Evolutionary conservation across 37 sponge, comb jelly and placozoan genomes (phyloP).

Genomic region (Corticium candelabrum): DNA sequence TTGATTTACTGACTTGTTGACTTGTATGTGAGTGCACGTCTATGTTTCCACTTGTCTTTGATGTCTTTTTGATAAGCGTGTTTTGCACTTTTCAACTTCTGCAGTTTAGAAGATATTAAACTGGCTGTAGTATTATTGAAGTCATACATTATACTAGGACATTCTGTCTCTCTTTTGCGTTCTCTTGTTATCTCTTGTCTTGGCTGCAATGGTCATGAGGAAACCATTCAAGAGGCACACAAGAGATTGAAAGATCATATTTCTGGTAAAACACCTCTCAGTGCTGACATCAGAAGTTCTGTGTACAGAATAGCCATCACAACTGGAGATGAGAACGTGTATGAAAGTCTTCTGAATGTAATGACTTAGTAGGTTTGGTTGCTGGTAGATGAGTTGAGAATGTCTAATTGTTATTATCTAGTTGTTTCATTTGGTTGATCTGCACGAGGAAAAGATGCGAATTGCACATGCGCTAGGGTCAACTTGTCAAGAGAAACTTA

Average conservation of each 20-base stretch:
- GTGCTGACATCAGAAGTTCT: conserved; percentile 62
- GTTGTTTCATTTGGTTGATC: conserved; percentile 56
- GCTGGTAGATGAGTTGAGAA: no score
- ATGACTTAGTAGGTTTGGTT: no score
- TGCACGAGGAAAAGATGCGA: conserved; percentile 81
- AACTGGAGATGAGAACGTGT: conserved; percentile 49
- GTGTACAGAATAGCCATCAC: conserved; percentile 36
- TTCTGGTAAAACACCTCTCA: neutral
- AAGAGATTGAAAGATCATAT: conserved; percentile 33
- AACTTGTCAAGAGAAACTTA: conserved; percentile 34
- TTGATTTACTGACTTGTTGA: neutral
- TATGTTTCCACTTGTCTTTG: no score
- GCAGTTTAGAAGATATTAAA: no score
- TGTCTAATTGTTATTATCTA: conserved; percentile 2
- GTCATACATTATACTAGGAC: no score
- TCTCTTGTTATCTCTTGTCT: conserved; percentile 34
- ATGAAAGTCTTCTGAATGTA: conserved; percentile 50
- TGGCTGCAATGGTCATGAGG: conserved; percentile 50
- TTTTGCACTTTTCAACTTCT: no score
- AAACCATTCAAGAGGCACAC: conserved; percentile 52
- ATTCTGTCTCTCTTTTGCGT: conserved; percentile 69
- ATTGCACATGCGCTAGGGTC: conserved; percentile 64
- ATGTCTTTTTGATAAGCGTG: no score
- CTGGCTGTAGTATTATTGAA: no score
- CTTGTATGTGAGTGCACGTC: no score